A percentile compares a stretch with the other conserved stretches of the same genome.
These are phyloP conservation scores for Sternotherus odoratus DNA, from an alignment of 2,797 vertebrate species.

Conservation along the genomic window DNA sequence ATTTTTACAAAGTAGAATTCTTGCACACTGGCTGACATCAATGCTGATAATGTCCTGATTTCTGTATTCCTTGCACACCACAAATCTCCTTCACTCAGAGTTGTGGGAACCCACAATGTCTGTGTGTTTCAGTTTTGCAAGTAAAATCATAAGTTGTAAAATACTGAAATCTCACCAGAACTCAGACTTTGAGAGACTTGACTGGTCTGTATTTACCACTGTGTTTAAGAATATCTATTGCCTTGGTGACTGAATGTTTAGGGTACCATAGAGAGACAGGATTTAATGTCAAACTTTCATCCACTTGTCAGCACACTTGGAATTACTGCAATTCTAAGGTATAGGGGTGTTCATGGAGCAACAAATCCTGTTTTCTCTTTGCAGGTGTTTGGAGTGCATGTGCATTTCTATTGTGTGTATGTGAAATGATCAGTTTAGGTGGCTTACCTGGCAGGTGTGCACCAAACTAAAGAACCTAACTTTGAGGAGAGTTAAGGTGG, in stretches of 20 bases:
- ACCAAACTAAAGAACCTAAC: background rate
- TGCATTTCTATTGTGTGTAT: accelerated
- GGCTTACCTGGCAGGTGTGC: background rate
- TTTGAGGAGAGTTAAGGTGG: background rate
- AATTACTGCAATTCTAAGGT: background rate
- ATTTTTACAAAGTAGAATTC: background rate
- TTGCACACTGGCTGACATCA: background rate
- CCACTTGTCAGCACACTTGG: background rate
- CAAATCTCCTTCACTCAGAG: background rate
- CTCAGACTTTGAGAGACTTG: background rate
- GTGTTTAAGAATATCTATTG: background rate
- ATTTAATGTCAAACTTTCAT: background rate
- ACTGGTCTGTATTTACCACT: background rate
- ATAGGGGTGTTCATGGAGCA: background rate
- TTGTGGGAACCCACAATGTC: background rate
- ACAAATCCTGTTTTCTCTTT: background rate
- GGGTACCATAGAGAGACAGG: background rate
- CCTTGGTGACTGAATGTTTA: background rate
- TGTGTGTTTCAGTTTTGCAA: background rate
- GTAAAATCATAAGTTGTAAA: background rate
- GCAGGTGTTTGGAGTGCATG: accelerated
- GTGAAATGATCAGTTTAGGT: background rate
- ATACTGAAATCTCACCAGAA: background rate
- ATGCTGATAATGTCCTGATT: background rate
- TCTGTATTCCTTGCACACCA: background rate